Base-by-base conservation (phyloP, 2,113 vertebrate species). In the Spea bombifrons region DNA sequence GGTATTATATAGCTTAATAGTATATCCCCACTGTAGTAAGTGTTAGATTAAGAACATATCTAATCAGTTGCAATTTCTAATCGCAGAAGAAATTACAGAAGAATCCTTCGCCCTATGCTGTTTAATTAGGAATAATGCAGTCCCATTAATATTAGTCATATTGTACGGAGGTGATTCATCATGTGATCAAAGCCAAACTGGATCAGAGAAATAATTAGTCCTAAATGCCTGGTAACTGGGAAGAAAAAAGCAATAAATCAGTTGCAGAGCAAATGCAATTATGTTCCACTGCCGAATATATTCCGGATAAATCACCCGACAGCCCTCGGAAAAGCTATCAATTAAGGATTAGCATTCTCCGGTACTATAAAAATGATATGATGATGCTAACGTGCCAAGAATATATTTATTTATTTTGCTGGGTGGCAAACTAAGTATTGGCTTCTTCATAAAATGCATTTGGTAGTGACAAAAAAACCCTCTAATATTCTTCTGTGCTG, bases 151-250 rank as follows among this genome's bases (percentile, higher is more conserved):
- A 84, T 83, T 81, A 88, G 88, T 90, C 76, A 70, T 74, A 82
- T 88, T 85, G 82, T 83, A 91, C 84, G 83, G 87, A 90, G 88
- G 87, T 88, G 91, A 91, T 88, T 94, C 89, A 92, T 88, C 91
- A 93, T 89, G 87, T 91, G 88, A 90, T 94, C 90, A 93, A 88
- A 90, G 85, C 84, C 87, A 88, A 87, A 89, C 75, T 83, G 84
- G 83, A 88, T 89, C 86, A 89, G 83, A 87, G 85, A 88, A 91
- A 90, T 93, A 94, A 95, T 93, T 92, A 92, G 89, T 90, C 85
- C 83, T 82, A 87, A 87, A 87, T 85, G 91, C 86, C 83, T 92
- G 87, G 75, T 86, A 88, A 90, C 88, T 79, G 75, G 85, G 86
- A 80, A 78, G 83, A 86, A 85, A 30, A 82, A 79, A 83, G 83